These are phyloP conservation scores for Coccyzus lansbergi DNA, from an alignment of 2,797 vertebrate species.

Conservation along the genomic window DNA sequence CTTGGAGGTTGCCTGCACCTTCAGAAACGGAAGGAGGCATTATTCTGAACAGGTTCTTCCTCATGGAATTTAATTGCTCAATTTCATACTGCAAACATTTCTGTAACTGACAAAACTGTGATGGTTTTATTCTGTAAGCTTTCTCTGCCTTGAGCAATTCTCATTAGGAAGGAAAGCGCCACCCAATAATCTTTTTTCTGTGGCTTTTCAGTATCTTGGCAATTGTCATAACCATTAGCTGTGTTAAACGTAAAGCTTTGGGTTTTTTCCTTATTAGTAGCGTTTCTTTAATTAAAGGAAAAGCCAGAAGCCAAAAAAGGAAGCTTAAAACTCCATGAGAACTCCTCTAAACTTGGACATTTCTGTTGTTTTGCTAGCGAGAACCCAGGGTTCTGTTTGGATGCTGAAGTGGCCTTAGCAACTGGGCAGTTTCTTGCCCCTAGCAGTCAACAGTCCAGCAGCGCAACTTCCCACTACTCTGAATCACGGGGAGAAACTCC, in stretches of 20 bases:
- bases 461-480: constrained; percentile 78
- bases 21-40: background rate
- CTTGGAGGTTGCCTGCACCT: background rate
- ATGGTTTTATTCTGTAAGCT: background rate
- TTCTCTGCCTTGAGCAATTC: background rate
- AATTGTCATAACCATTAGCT: background rate
- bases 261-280: background rate
- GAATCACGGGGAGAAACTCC: constrained; percentile 85
- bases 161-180: background rate
- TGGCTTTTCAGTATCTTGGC: background rate
- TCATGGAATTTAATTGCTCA: background rate
- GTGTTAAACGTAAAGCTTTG: background rate
- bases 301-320: background rate
- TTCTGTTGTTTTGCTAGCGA: constrained; percentile 73
- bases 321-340: background rate
- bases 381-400: constrained; percentile 76
- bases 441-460: constrained; percentile 81
- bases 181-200: background rate
- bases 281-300: background rate
- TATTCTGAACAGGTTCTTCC: background rate
- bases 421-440: constrained; percentile 73
- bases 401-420: constrained; percentile 82
- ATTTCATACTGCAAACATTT: background rate
- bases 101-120: background rate
- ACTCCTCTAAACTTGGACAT: background rate